Percentiles rank a stretch among this genome's conserved stretches.
Evolutionary conservation across 37 sponge, comb jelly and placozoan genomes (phyloP).

Genomic region (Bolinopsis microptera): DNA sequence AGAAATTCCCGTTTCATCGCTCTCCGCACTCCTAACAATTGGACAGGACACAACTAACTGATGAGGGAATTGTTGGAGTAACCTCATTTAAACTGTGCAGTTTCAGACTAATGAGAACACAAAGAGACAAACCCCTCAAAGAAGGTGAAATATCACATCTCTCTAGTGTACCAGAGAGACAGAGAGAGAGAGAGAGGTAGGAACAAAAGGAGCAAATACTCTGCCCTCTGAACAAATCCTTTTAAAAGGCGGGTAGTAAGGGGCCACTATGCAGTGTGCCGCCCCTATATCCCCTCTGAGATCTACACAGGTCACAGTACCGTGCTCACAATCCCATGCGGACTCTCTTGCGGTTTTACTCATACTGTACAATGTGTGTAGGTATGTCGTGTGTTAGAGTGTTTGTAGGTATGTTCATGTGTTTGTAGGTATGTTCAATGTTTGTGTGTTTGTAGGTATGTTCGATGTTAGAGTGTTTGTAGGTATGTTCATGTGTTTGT

Average conservation of each 20-base stretch:
- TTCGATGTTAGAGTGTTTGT: no score
- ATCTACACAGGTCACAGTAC: not conserved
- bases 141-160: not conserved
- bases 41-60: not conserved
- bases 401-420: not conserved
- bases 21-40: not conserved
- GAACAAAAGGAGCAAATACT: no score
- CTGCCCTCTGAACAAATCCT: no score
- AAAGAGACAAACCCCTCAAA: not conserved
- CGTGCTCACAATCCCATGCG: not conserved
- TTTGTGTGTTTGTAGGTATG: no score
- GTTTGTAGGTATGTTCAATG: no score
- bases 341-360: not conserved
- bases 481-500: no score
- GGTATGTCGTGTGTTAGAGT: not conserved
- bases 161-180: not conserved
- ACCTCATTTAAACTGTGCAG: not conserved
- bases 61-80: not conserved
- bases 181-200: not conserved
- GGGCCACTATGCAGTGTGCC: not conserved
- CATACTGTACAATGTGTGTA: not conserved
- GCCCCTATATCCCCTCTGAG: not conserved
- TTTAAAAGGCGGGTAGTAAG: no score
- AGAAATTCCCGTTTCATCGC: no score
- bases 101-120: not conserved